These are phyloP conservation scores for Enteromius afrohamiltoni DNA, from an alignment of 2,797 vertebrate species.

Conservation along the genomic window DNA sequence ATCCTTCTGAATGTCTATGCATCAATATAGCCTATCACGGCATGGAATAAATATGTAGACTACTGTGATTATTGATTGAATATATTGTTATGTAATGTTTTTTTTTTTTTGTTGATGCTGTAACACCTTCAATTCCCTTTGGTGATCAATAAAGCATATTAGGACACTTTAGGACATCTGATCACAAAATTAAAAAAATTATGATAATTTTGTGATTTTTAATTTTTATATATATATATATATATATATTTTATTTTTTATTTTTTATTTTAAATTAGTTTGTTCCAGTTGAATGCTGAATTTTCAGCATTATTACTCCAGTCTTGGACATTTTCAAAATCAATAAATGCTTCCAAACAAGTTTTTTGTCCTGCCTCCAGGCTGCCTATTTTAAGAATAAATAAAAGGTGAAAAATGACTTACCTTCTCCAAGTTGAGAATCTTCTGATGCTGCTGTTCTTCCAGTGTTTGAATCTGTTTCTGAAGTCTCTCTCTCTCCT, in stretches of 20 bases:
- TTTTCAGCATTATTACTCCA: neutral
- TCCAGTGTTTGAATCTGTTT: constrained; percentile 89
- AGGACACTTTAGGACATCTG: neutral
- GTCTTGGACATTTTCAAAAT: neutral
- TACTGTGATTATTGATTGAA: neutral
- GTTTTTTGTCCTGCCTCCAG: neutral
- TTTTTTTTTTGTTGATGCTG: neutral
- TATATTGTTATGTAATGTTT: neutral
- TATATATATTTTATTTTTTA: too few relatives aligned
- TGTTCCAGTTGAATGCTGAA: neutral
- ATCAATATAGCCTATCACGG: neutral
- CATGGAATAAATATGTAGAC: neutral
- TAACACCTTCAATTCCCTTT: neutral
- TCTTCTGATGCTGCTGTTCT: constrained; percentile 91
- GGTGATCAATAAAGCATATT: neutral
- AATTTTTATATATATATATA: neutral
- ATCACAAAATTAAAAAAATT: neutral
- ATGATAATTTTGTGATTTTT: neutral
- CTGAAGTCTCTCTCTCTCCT: constrained; percentile 88
- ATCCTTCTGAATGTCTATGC: neutral
- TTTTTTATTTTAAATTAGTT: neutral
- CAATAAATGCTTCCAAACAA: neutral
- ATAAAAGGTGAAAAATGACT: neutral
- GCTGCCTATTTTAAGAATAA: neutral
- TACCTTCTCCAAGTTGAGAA: constrained; percentile 91